Conservation (phyloP, 2,113 vertebrate genomes). For the Cryptotis parvus region DNA sequence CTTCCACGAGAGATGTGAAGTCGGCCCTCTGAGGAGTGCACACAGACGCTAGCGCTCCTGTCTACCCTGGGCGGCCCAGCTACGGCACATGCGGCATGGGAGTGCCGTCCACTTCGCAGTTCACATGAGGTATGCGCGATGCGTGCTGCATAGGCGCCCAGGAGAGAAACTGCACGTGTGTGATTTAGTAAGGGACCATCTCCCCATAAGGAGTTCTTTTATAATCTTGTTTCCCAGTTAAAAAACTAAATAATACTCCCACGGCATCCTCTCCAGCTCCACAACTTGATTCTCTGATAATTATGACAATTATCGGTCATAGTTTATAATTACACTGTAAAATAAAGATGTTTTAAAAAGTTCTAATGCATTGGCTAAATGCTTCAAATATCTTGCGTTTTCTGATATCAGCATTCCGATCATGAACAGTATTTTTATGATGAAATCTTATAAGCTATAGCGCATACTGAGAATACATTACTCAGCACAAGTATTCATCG, state of each 20-base stretch:
- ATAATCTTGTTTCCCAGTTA: neutral
- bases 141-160: neutral
- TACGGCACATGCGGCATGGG: neutral
- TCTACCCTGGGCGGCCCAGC: too few species aligned
- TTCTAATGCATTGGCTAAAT: slow-evolving; percentile 23
- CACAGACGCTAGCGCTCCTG: too few species aligned
- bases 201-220: neutral
- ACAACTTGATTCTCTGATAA: neutral
- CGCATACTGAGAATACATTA: slow-evolving; percentile 38
- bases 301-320: neutral
- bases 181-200: slow-evolving; percentile 15
- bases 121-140: slow-evolving; percentile 16
- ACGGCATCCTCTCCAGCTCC: neutral
- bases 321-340: slow-evolving; percentile 9
- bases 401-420: slow-evolving; percentile 67
- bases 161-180: slow-evolving; percentile 21
- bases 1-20: slow-evolving; percentile 54
- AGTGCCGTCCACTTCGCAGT: slow-evolving; percentile 9
- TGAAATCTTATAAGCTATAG: slow-evolving; percentile 52
- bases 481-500: slow-evolving; percentile 59
- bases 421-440: slow-evolving; percentile 26
- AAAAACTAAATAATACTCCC: slow-evolving; percentile 30
- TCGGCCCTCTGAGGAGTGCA: slow-evolving; percentile 61
- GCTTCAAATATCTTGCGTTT: slow-evolving; percentile 54
- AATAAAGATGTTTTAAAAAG: slow-evolving; percentile 39